Evolutionary conservation across 2,113 vertebrate species (phyloP).

Genomic region (Calyptomena viridis): DNA sequence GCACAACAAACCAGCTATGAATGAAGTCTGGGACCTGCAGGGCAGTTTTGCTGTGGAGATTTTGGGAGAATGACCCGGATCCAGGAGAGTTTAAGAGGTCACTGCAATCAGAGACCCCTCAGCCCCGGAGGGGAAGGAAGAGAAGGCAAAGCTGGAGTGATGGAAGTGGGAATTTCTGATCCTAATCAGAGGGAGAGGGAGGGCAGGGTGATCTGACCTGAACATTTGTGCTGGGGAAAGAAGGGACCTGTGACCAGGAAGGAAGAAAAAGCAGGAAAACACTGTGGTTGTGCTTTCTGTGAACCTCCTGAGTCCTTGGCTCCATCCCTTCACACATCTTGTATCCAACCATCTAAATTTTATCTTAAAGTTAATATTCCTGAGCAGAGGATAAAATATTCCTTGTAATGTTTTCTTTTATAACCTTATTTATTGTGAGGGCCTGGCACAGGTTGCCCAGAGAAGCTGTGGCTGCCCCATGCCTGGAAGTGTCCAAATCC

Average conservation of each 20-base stretch:
- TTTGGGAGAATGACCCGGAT: background rate
- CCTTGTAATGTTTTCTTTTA: background rate
- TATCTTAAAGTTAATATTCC: background rate
- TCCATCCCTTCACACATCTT: rapidly evolving
- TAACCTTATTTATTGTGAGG: background rate
- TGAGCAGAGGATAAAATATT: background rate
- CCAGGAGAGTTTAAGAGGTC: background rate
- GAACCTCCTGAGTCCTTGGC: background rate
- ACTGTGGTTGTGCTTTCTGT: background rate
- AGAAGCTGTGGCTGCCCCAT: background rate
- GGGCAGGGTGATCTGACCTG: background rate
- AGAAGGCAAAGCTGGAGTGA: background rate
- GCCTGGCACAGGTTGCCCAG: background rate
- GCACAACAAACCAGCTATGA: background rate
- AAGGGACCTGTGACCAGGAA: background rate
- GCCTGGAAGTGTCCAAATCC: background rate
- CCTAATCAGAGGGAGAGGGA: background rate
- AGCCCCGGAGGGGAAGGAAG: background rate
- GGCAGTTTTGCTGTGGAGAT: background rate
- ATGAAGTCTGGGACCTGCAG: background rate
- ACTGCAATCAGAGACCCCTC: background rate
- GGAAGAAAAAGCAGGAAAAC: background rate
- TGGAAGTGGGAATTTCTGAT: background rate
- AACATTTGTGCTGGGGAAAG: background rate
- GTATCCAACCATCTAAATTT: background rate